Base-by-base conservation (phyloP, 2,888 invertebrate genomes). In the Tipula lateralis region DNA sequence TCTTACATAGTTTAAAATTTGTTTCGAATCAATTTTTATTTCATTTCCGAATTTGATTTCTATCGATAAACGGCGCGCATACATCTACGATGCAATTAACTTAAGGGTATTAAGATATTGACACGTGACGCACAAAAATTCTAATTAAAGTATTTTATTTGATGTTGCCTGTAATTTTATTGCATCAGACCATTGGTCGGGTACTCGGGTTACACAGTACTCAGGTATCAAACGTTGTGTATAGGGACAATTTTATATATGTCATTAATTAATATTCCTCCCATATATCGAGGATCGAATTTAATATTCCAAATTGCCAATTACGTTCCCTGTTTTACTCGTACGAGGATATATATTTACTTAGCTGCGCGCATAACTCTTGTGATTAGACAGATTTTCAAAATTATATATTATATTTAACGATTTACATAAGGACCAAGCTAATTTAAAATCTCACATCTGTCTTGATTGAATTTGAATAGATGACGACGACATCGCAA, bases 391-490 rank as follows among this genome's bases (percentile, higher is more conserved):
- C 66, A 66, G 66, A 66, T 66, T 66, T 66, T 3, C 7, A 39
- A 39, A 12, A 39, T 12, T 32, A 7, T 32, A 32, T 36, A n/a
- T n/a, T n/a, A n/a, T n/a, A 32, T 32, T 32, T 32, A 32, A 36
- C 44, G 44, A 50, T 50, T 66, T 66, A 66, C 24, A 66, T 24
- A 24, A 66, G 66, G 66, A 66, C 66, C 24, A 66, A 24, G 24
- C 66, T 66, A 66, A 66, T 66, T 66, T 66, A 66, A 66, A 66
- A 66, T 66, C 66, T 24, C 66, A 66, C 66, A 66, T 66, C 66
- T 66, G 66, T 66, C 66, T 66, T 66, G 66, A 66, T 66, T 66
- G 66, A 66, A 66, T 66, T 66, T 24, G 66, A 66, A 66, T 66
- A 24, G 66, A 66, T 44, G 66, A 66, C 24, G 66, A 24, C 66